Conservation (phyloP, 2,797 vertebrate species). For the Oceanodroma leucorhoa region DNA sequence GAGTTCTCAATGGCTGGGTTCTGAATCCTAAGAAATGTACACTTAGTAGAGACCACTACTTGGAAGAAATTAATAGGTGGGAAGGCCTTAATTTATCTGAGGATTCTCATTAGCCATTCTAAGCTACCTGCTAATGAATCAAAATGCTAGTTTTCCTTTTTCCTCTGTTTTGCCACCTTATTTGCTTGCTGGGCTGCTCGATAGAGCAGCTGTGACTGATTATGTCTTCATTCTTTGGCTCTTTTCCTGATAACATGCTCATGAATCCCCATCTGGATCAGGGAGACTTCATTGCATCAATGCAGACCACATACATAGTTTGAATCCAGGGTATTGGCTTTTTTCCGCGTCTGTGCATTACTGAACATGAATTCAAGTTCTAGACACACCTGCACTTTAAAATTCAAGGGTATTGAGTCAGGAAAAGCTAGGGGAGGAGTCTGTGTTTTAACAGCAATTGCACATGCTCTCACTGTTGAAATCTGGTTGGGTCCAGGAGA, state of each 20-base stretch:
- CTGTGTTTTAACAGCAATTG: not conserved
- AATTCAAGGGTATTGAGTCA: not conserved
- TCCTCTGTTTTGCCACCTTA: not conserved
- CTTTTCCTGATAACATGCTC: not conserved
- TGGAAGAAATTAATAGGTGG: not conserved
- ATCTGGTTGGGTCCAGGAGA: not conserved
- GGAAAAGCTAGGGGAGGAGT: not conserved
- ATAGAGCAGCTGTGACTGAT: not conserved
- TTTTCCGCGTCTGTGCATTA: not conserved
- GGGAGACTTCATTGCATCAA: not conserved
- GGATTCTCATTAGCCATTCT: not conserved
- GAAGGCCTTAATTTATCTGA: not conserved
- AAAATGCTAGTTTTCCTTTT: not conserved
- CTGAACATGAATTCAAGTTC: not conserved
- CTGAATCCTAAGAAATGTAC: not conserved
- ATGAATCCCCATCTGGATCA: not conserved
- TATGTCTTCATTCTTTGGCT: not conserved
- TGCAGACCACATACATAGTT: not conserved
- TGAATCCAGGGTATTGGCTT: not conserved
- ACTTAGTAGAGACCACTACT: not conserved
- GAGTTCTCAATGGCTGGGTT: not conserved
- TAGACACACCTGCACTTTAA: not conserved
- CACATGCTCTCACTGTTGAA: not conserved
- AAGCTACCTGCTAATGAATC: not conserved
- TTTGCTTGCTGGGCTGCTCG: not conserved